Percentiles rank a stretch among this genome's conserved stretches.
phyloP scores from a whole-genome alignment of 2,113 vertebrate species.

The Megalops atlanticus region DNA sequence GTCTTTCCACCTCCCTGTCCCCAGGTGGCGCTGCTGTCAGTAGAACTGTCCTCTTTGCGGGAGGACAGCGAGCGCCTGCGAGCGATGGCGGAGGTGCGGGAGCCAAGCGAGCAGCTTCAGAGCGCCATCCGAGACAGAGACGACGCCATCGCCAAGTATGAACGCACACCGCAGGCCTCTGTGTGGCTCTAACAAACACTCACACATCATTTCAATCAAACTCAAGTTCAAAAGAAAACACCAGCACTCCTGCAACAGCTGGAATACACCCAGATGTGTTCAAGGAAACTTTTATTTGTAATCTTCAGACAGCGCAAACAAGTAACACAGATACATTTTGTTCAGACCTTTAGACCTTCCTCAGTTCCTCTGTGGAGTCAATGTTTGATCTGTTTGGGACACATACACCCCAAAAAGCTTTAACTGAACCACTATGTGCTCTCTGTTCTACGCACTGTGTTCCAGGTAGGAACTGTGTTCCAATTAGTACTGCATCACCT shows the following conservation, averaged over 20 bases:
- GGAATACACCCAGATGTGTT: neutral
- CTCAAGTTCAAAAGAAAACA: neutral
- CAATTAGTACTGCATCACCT: no score
- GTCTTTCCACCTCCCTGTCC: constrained; percentile 13
- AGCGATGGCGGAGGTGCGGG: constrained; percentile 78
- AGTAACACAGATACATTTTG: no score
- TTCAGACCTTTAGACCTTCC: no score
- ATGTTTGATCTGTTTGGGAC: no score
- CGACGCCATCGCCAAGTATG: constrained; percentile 94
- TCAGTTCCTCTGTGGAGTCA: no score
- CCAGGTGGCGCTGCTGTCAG: constrained; percentile 87
- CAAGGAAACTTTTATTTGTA: no score
- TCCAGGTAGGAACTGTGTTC: no score
- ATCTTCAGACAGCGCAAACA: no score
- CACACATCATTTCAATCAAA: neutral
- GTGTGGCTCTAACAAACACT: neutral
- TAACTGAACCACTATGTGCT: no score
- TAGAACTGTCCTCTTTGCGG: constrained; percentile 85
- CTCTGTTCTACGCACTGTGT: no score
- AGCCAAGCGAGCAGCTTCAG: constrained; percentile 84
- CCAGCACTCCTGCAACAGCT: no score
- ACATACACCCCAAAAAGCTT: neutral
- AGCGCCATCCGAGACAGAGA: constrained; percentile 94
- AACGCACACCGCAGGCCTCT: neutral
- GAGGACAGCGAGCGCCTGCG: constrained; percentile 85